Evolutionary conservation across 2,113 vertebrate genomes (phyloP).

Genomic region (Caracal caracal): DNA sequence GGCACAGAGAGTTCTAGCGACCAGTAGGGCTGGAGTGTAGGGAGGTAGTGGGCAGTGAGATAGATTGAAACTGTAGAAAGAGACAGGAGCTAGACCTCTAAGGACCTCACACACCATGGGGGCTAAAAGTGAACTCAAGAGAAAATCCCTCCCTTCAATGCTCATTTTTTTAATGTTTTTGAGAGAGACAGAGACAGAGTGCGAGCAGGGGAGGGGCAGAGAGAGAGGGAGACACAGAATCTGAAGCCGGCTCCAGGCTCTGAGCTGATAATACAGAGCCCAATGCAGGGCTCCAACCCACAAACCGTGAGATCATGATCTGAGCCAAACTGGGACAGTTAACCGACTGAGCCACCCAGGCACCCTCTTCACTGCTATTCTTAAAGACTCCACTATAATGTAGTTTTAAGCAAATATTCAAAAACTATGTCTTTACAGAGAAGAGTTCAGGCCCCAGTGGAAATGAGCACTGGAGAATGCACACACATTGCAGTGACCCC

Average conservation of each 20-base stretch:
- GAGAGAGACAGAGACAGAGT: too few relatives aligned
- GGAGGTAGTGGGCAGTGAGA: rapidly evolving
- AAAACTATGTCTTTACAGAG: not conserved
- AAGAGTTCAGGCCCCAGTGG: not conserved
- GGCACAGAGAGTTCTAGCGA: not conserved
- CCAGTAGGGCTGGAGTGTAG: not conserved
- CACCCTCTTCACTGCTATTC: not conserved
- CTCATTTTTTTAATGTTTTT: not conserved
- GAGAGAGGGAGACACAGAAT: too few relatives aligned
- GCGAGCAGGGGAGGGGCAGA: too few relatives aligned
- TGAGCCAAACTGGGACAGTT: too few relatives aligned
- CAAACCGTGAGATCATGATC: too few relatives aligned
- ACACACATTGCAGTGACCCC: not conserved
- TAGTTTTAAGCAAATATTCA: not conserved
- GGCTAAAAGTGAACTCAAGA: not conserved
- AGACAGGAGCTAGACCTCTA: not conserved
- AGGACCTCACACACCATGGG: not conserved
- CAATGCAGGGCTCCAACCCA: too few relatives aligned
- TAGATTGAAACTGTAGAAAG: not conserved
- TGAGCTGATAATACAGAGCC: too few relatives aligned
- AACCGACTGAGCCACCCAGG: too few relatives aligned
- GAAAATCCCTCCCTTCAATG: not conserved
- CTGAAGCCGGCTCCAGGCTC: too few relatives aligned
- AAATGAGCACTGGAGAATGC: not conserved
- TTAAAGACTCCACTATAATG: not conserved